Conservation (phyloP, 2,888 invertebrate genomes). For the Ichneumon xanthorius region DNA sequence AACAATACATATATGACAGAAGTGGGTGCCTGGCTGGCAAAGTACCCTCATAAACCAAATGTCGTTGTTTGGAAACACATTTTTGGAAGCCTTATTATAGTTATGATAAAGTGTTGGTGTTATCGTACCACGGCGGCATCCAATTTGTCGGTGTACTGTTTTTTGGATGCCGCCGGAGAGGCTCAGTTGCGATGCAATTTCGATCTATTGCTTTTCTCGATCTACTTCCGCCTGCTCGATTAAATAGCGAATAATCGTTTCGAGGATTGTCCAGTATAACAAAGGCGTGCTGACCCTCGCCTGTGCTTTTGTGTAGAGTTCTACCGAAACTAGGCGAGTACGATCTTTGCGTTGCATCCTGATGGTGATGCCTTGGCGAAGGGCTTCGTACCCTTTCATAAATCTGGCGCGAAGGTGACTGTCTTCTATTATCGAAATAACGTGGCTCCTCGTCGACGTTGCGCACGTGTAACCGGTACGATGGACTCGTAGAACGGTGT, state of each 20-base stretch:
- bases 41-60: no score
- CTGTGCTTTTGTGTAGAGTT: conserved; percentile 65
- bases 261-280: conserved; percentile 77
- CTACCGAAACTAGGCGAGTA: conserved; percentile 82
- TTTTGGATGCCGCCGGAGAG: conserved; percentile 73
- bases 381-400: conserved; percentile 73
- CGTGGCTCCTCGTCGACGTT: conserved; percentile 82
- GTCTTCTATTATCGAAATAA: conserved; percentile 73
- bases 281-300: conserved; percentile 76
- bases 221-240: conserved; percentile 19
- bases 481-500: conserved; percentile 84
- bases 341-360: conserved; percentile 69
- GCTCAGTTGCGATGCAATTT: conserved; percentile 76
- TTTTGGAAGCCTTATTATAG: not conserved
- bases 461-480: conserved; percentile 83
- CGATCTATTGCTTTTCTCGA: conserved; percentile 74
- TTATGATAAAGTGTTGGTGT: conserved; percentile 75
- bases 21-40: no score
- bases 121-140: conserved; percentile 86
- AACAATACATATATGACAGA: no score
- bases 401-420: conserved; percentile 75
- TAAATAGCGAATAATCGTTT: conserved; percentile 35
- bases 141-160: conserved; percentile 83
- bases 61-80: not conserved
- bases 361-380: conserved; percentile 71